A percentile compares a stretch with the other conserved stretches of the same genome.
These are phyloP conservation scores for Monochamus saltuarius DNA, from an alignment of 1,140 invertebrate species.

Conservation along the genomic window DNA sequence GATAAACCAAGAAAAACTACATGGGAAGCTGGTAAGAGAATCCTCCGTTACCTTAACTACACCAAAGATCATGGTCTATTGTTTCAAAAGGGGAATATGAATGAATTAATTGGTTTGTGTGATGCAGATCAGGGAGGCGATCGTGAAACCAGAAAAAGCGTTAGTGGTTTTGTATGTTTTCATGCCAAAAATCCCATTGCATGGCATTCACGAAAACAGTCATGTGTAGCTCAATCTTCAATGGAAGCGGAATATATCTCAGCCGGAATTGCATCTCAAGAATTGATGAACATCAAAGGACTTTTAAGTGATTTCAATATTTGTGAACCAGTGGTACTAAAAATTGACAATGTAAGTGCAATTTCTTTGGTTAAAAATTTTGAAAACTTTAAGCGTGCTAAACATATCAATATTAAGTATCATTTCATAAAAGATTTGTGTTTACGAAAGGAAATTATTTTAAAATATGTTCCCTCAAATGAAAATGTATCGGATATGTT, in stretches of 20 bases:
- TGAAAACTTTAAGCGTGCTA: constrained; percentile 6
- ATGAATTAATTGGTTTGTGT: neutral
- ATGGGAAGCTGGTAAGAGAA: constrained; percentile 14
- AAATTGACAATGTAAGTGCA: constrained; percentile 20
- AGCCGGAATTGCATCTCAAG: constrained; percentile 3
- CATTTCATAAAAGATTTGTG: constrained; percentile 9
- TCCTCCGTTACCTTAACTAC: constrained; percentile 13
- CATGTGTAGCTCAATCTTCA: constrained; percentile 8
- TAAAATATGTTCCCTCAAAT: neutral
- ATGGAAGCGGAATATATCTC: constrained; percentile 15
- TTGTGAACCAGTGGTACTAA: neutral
- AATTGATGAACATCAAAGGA: neutral
- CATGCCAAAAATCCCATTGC: constrained; percentile 10
- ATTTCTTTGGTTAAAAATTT: constrained; percentile 4
- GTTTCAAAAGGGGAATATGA: neutral
- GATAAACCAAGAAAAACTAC: constrained; percentile 8
- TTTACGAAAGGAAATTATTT: constrained; percentile 2
- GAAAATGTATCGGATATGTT: constrained; percentile 8
- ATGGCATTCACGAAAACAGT: constrained; percentile 11
- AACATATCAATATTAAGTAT: constrained; percentile 19
- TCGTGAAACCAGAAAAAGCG: constrained; percentile 6
- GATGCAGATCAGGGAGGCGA: constrained; percentile 8
- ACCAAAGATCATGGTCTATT: neutral
- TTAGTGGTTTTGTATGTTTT: constrained; percentile 3
- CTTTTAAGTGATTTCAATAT: neutral